phyloP scores from a whole-genome alignment of 2,113 vertebrate genomes.

The Malurus cyaneus region DNA sequence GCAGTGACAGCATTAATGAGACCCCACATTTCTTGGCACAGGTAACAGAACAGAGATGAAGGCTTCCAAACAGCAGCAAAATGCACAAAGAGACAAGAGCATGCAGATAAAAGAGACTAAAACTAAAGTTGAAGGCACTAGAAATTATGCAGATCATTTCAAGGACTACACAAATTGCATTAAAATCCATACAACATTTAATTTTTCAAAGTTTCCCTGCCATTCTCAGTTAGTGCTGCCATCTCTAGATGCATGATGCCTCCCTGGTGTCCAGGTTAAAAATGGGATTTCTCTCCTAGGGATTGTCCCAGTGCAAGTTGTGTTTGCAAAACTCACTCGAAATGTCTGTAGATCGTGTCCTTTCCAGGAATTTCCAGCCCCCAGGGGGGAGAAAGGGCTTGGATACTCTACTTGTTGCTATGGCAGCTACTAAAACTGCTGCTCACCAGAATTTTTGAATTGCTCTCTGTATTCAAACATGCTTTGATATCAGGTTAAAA shows the following conservation, averaged over 20 bases:
- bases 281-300: background rate
- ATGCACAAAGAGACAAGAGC: background rate
- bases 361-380: background rate
- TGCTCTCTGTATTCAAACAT: slow-evolving; percentile 45
- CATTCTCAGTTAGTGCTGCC: background rate
- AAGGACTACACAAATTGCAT: background rate
- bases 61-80: background rate
- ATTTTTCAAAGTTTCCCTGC: background rate
- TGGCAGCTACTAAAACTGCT: slow-evolving; percentile 54
- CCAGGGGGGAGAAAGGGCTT: background rate
- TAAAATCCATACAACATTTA: background rate
- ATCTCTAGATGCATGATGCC: background rate
- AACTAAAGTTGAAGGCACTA: background rate
- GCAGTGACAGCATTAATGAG: background rate
- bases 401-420: slow-evolving; percentile 48
- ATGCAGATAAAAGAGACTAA: background rate
- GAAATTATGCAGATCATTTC: rapidly evolving
- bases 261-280: background rate
- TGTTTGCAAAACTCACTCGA: background rate
- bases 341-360: background rate
- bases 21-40: background rate
- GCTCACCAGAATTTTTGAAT: slow-evolving; percentile 26
- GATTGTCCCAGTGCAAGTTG: background rate
- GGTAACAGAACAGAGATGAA: background rate
- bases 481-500: slow-evolving; percentile 45